Base-by-base conservation (phyloP, 2,113 vertebrate genomes). In the Forbesichthys papilliferus region DNA sequence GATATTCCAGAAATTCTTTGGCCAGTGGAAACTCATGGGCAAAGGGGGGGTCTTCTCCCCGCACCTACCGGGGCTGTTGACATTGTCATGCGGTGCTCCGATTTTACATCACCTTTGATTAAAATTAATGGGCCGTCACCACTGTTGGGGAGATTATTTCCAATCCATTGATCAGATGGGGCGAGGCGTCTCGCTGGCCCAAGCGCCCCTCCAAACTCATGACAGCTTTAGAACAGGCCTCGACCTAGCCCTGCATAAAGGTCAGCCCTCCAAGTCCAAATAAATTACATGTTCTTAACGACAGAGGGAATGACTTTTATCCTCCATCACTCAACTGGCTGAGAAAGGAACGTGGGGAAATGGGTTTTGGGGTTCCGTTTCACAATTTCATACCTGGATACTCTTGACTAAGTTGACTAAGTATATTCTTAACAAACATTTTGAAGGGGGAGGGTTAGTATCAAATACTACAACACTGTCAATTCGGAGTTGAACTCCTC, bases 41-140 rank as follows among this genome's bases (percentile, higher is more conserved):
- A 27, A 27, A 3, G 27, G 90, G 89, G 90, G 90, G 90, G 77
- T 65, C 89, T 87, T 92, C 92, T 90, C 91, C 92, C 94, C 93
- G 93, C 92, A 94, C 91, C 93, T 92, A 91, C 92, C 86, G 90
- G 36, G 91, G 93, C 94, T 95, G 94, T 94, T 95, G 94, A 96
- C 94, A 96, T 92, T 94, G 94, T 90, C 94, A 93, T 91, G 94
- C 92, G 90, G 92, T 90, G 78, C 93, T 91, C 92, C 93, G 27
- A 95, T 94, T 94, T 93, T 92, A 90, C 92, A 95, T 94, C 95
- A 96, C 93, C 94, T 96, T 95, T 96, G 95, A 98, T 96, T 95
- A 97, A 95, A 98, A 98, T 98, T 96, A 98, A 98, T 97, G 96
- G 94, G 80, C 95, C 94, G 92, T 98, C 93, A 91, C 93, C 83